Percentiles rank a stretch among this genome's conserved stretches.
Evolutionary conservation across 2,113 vertebrate genomes (phyloP).

Genomic region (Heteronetta atricapilla): DNA sequence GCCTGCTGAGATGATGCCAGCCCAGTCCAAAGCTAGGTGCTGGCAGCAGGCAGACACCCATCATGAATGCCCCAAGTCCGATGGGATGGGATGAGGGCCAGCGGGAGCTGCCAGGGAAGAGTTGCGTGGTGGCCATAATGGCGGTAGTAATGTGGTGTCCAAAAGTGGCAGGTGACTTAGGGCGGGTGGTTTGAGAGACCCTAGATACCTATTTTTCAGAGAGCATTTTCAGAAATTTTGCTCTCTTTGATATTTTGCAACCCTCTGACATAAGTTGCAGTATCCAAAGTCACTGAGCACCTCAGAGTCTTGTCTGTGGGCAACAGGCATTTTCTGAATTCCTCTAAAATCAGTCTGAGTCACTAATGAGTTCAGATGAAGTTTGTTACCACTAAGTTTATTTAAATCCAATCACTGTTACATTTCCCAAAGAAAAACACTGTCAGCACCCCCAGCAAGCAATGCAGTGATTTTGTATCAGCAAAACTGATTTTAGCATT

Average conservation of each 20-base stretch:
- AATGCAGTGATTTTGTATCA: conserved; percentile 53
- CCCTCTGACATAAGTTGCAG: neutral
- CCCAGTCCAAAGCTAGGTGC: neutral
- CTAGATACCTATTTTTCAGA: neutral
- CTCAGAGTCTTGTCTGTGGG: neutral
- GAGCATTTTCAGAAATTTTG: neutral
- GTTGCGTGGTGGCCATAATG: neutral
- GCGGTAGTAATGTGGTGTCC: neutral
- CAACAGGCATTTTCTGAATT: neutral
- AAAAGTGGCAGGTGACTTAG: neutral
- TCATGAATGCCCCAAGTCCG: neutral
- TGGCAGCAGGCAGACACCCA: neutral
- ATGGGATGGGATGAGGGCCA: neutral
- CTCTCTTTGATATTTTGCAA: neutral
- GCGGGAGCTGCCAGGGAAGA: neutral
- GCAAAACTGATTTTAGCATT: conserved; percentile 12
- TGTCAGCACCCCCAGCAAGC: neutral
- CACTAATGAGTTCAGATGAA: conserved; percentile 22
- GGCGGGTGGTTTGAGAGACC: neutral
- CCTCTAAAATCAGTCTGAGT: neutral
- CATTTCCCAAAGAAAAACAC: conserved; percentile 12
- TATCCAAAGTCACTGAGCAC: neutral
- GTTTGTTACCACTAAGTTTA: conserved; percentile 15
- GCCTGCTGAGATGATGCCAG: neutral
- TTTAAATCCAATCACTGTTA: conserved; percentile 5